Percentiles rank a stretch among this genome's conserved stretches.
These are phyloP conservation scores for Peromyscus nudipes DNA, from an alignment of 2,797 vertebrate genomes.

Conservation along the genomic window DNA sequence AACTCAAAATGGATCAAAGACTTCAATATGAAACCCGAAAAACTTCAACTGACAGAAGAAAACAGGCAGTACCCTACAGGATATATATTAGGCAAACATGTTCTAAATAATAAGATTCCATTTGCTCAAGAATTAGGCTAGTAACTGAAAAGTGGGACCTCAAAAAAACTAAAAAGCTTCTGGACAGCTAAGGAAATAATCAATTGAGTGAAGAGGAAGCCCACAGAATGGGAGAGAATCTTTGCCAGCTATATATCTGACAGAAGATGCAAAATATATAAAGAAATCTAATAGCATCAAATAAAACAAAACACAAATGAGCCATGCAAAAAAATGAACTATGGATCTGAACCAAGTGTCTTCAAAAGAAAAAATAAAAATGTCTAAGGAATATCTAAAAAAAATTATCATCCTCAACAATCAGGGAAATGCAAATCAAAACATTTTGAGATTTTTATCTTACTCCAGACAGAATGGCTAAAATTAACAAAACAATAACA, in stretches of 20 bases:
- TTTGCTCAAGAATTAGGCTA: neutral
- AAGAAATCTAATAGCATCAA: neutral
- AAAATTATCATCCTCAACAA: neutral
- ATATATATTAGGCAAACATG: neutral
- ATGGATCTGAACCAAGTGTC: neutral
- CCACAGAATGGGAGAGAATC: neutral
- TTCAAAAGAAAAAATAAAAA: neutral
- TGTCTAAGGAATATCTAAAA: neutral
- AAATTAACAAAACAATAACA: neutral
- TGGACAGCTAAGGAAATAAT: neutral
- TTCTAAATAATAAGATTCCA: neutral
- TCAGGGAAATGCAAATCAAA: neutral
- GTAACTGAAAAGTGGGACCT: neutral
- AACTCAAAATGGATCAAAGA: neutral
- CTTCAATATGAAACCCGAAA: neutral
- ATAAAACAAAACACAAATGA: neutral
- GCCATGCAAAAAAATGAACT: neutral
- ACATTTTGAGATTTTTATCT: neutral
- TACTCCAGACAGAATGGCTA: neutral
- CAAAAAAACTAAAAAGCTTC: neutral
- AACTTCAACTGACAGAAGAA: neutral
- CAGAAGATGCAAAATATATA: neutral
- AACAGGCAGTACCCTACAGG: neutral
- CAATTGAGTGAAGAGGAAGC: neutral
- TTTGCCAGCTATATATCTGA: neutral